Conservation (phyloP, 1,140 invertebrate species). For the Mylabris phalerata region DNA sequence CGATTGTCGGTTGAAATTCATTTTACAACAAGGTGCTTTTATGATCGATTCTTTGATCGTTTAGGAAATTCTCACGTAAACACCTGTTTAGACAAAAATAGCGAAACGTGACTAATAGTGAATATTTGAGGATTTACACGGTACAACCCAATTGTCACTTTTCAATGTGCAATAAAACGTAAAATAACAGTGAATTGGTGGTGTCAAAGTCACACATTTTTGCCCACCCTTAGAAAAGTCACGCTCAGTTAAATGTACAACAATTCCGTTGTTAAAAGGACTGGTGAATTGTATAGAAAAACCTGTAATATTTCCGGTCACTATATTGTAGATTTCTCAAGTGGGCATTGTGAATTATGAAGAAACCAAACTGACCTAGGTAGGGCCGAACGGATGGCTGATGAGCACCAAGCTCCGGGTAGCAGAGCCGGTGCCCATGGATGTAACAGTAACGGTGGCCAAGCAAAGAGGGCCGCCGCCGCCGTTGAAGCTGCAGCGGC, state of each 20-base stretch:
- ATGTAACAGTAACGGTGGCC: conserved; percentile 40
- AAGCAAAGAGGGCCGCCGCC: conserved; percentile 37
- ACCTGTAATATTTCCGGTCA: not conserved
- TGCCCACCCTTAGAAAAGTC: conserved; percentile 9
- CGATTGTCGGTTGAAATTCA: no score
- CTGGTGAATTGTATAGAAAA: not conserved
- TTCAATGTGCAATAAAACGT: conserved; percentile 15
- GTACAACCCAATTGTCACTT: conserved; percentile 24
- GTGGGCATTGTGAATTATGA: not conserved
- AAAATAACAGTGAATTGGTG: conserved; percentile 2
- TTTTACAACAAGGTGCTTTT: no score
- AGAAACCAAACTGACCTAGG: conserved; percentile 33
- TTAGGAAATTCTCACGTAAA: not conserved
- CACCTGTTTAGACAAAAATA: conserved; percentile 26
- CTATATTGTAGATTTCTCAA: no score
- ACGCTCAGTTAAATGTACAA: conserved; percentile 2
- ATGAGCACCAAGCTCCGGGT: conserved; percentile 40
- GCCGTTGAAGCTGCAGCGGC: conserved; percentile 23
- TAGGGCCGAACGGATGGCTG: conserved; percentile 36
- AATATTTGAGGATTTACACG: conserved; percentile 1
- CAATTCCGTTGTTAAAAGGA: not conserved
- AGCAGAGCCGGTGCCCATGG: conserved; percentile 40
- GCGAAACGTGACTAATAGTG: conserved; percentile 22
- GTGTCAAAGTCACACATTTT: not conserved
- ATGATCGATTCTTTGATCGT: no score